A percentile compares a stretch with the other conserved stretches of the same genome.
phyloP scores from a whole-genome alignment of 2,113 vertebrate genomes.

The Myanophis thanlyinensis region DNA sequence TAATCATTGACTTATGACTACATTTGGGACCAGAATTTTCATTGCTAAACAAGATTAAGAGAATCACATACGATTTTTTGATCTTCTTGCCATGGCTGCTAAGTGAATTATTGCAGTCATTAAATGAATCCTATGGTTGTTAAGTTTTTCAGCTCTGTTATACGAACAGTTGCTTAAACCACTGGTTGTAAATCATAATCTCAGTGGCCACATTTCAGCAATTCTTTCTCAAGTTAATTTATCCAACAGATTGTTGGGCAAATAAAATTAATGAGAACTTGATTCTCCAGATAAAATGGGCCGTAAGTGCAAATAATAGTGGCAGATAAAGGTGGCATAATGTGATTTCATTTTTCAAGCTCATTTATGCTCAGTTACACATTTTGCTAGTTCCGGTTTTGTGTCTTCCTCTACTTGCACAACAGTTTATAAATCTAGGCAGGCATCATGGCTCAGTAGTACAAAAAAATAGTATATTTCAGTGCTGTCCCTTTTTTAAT shows the following conservation, averaged over 20 bases:
- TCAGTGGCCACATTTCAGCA: background rate
- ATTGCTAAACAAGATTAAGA: background rate
- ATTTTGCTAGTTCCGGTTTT: background rate
- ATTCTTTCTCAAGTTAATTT: background rate
- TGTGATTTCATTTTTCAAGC: background rate
- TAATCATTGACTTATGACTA: background rate
- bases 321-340: background rate
- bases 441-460: background rate
- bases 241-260: background rate
- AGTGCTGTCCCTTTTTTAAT: constrained; percentile 11
- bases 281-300: background rate
- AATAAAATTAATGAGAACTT: background rate
- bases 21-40: background rate
- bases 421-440: background rate
- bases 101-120: background rate
- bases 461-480: constrained; percentile 4
- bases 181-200: background rate
- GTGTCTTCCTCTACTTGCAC: no score
- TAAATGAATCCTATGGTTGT: background rate
- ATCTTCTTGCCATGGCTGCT: background rate
- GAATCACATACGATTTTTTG: background rate
- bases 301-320: background rate
- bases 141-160: background rate
- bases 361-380: background rate
- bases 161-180: background rate